Base-by-base conservation (phyloP, 2,888 invertebrate genomes). In the Drosophila stalkeri region DNA sequence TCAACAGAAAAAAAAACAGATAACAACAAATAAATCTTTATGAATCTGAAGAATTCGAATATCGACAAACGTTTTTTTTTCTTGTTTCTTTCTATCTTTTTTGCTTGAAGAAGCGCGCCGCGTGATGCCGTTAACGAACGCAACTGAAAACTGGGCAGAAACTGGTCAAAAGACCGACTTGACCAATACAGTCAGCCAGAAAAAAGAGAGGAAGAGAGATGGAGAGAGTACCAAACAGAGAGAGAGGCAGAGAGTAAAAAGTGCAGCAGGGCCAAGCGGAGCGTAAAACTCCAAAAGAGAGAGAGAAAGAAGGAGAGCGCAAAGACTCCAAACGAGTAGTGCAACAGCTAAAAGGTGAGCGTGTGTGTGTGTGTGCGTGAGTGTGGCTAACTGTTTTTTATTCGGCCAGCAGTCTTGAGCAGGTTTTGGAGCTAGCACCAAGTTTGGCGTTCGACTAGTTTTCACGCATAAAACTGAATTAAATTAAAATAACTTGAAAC, bases 91-190 rank as follows among this genome's bases (percentile, higher is more conserved):
- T 62, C 52, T 52, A 27, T 39, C 5, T 54, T 55, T 55, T 41
- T 55, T 27, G 55, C 41, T 37, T 59, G 49, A 59, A 61, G 70
- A 74, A 59, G 65, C 73, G 82, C 73, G 61, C 79, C 77, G 83
- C 89, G 87, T 87, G 85, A 75, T 86, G 78, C 79, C 86, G 83
- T 86, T 87, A 88, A 86, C 82, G 86, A 86, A 85, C 82, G 87
- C 87, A 86, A 91, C 80, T 86, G 65, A 71, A 83, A 75, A 82
- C 83, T 71, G 79, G 75, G 64, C 78, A 74, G 66, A 55, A 55
- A 77, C 74, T 74, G 77, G 78, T 77, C 78, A 75, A 67, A 77
- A 71, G 75, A 78, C 86, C 83, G 83, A 85, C 85, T 88, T 88
- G 85, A 83, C 87, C 87, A 85, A 84, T 85, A 82, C 85, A 82